These are phyloP conservation scores for Limnephilus rhombicus DNA, from an alignment of 2,888 invertebrate species.

Conservation along the genomic window DNA sequence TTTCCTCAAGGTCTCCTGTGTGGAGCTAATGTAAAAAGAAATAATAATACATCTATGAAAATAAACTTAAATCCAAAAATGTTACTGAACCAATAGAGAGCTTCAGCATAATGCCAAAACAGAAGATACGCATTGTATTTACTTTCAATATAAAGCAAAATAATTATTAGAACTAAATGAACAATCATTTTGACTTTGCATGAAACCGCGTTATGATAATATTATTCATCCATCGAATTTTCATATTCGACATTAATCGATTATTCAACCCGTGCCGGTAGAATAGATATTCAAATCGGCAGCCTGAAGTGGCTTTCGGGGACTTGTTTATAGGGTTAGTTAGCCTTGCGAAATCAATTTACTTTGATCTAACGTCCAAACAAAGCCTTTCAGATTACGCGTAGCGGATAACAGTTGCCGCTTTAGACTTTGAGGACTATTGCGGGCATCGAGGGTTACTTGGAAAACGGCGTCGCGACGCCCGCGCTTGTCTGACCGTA, in stretches of 20 bases:
- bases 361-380: background rate
- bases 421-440: background rate
- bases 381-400: constrained; percentile 26
- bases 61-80: background rate
- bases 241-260: background rate
- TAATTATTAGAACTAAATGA: background rate
- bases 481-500: background rate
- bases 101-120: background rate
- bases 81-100: background rate
- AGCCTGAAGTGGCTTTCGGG: background rate
- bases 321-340: background rate
- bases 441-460: background rate
- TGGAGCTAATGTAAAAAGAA: too few relatives aligned
- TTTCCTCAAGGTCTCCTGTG: too few relatives aligned
- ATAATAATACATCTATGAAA: background rate
- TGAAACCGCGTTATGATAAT: background rate
- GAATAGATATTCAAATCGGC: background rate
- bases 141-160: background rate
- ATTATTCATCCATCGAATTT: background rate
- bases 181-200: background rate
- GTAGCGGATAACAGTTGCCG: background rate
- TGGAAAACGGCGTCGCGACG: background rate
- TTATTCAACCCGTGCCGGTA: background rate
- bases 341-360: background rate
- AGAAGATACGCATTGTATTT: background rate